Conservation (phyloP, 1,140 invertebrate genomes). For the Eriosoma lanigerum region DNA sequence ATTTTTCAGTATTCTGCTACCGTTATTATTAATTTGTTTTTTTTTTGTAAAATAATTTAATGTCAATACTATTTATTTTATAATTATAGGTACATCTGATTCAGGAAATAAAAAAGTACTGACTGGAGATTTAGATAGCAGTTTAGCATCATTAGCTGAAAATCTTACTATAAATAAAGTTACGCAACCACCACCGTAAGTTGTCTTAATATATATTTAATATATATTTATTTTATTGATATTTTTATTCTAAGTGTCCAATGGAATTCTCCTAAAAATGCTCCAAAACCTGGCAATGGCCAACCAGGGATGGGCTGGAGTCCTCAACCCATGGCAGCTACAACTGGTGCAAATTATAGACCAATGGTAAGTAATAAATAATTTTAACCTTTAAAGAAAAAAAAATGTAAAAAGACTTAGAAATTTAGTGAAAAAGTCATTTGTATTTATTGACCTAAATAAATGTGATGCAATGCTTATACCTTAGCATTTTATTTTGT, state of each 20-base stretch:
- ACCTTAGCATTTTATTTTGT: constrained; percentile 10
- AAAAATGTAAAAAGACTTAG: not conserved
- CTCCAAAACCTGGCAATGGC: constrained; percentile 71
- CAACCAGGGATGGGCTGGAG: constrained; percentile 67
- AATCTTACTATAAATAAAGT: constrained; percentile 89
- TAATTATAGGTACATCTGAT: constrained; percentile 51
- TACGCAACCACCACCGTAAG: constrained; percentile 71
- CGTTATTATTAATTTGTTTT: constrained; percentile 16
- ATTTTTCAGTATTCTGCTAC: constrained; percentile 25
- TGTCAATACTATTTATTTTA: constrained; percentile 19
- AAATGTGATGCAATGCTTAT: constrained; percentile 5
- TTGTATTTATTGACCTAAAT: not conserved
- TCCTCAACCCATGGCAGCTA: constrained; percentile 82
- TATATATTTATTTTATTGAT: not conserved
- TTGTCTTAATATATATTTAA: constrained; percentile 54
- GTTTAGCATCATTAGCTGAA: constrained; percentile 83
- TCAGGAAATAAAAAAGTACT: constrained; percentile 69
- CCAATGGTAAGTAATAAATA: constrained; percentile 66
- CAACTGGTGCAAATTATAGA: constrained; percentile 79
- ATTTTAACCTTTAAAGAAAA: too few relatives aligned
- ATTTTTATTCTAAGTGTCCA: constrained; percentile 65
- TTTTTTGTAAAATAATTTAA: not conserved
- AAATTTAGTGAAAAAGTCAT: not conserved
- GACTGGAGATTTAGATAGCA: constrained; percentile 89
- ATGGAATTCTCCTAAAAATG: constrained; percentile 84